Evolutionary conservation across 1,140 invertebrate species (phyloP).

Genomic region (Pseudomyrmex sp.): DNA sequence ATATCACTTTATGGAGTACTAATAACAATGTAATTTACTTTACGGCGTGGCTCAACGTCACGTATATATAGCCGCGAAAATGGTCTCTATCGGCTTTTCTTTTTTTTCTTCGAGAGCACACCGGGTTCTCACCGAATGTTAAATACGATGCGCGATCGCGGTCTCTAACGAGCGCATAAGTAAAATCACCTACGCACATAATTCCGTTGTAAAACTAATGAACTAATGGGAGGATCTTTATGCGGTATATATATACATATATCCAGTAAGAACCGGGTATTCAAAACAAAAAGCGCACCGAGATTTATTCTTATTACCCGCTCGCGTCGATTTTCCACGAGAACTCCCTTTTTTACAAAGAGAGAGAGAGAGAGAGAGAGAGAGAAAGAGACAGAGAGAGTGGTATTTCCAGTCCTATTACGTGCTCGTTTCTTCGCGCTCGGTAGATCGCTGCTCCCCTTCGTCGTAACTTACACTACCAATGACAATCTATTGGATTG

Average conservation of each 20-base stretch:
- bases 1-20: slow-evolving; percentile 8
- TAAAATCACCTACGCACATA: background rate
- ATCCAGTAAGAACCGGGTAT: background rate
- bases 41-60: background rate
- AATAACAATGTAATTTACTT: background rate
- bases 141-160: background rate
- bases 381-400: too few relatives aligned
- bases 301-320: background rate
- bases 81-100: background rate
- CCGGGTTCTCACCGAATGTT: background rate
- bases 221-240: background rate
- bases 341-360: background rate
- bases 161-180: background rate
- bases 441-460: background rate
- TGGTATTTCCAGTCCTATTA: background rate
- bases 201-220: slow-evolving; percentile 33
- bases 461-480: slow-evolving; percentile 13
- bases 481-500: slow-evolving; percentile 10
- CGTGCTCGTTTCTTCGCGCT: background rate
- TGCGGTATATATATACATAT: too few relatives aligned
- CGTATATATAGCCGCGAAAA: background rate
- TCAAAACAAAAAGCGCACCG: background rate
- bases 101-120: background rate
- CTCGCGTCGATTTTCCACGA: background rate
- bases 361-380: too few relatives aligned